These are phyloP conservation scores for Malacosoma neustria DNA, from an alignment of 2,888 invertebrate genomes.

Conservation along the genomic window DNA sequence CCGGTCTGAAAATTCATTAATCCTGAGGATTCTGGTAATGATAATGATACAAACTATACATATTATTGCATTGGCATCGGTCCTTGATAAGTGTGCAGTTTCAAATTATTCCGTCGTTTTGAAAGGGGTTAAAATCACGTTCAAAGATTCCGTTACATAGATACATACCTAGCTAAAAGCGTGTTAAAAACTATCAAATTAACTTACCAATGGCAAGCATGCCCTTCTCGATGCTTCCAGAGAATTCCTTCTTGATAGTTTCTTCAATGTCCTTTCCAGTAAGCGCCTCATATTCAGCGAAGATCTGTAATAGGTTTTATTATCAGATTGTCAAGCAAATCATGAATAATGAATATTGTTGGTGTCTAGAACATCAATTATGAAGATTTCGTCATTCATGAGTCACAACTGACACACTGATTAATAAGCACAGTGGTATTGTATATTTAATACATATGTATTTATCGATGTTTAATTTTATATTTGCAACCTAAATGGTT, in stretches of 20 bases:
- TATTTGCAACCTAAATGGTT: no score
- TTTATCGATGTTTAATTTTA: no score
- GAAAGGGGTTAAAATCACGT: no score
- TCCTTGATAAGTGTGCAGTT: no score
- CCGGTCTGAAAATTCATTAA: neutral
- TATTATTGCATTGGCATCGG: no score
- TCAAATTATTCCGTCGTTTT: no score
- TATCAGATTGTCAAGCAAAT: slow-evolving; percentile 5
- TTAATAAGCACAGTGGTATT: no score
- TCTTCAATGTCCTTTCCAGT: slow-evolving; percentile 89
- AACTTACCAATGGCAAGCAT: slow-evolving; percentile 89
- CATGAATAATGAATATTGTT: slow-evolving; percentile 21
- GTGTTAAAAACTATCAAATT: neutral
- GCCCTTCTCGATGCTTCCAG: slow-evolving; percentile 89
- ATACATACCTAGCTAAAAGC: neutral
- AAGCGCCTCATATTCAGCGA: slow-evolving; percentile 88
- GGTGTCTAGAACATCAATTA: slow-evolving; percentile 15
- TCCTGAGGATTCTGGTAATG: no score
- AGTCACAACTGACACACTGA: no score
- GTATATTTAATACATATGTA: no score
- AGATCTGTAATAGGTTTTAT: slow-evolving; percentile 69
- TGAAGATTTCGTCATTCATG: slow-evolving; percentile 10
- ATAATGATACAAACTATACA: no score
- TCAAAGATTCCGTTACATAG: no score
- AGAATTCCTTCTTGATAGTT: slow-evolving; percentile 91